A percentile compares a stretch with the other conserved stretches of the same genome.
Conservation (phyloP, 2,888 invertebrate species). For the Epinotia nisella region DNA sequence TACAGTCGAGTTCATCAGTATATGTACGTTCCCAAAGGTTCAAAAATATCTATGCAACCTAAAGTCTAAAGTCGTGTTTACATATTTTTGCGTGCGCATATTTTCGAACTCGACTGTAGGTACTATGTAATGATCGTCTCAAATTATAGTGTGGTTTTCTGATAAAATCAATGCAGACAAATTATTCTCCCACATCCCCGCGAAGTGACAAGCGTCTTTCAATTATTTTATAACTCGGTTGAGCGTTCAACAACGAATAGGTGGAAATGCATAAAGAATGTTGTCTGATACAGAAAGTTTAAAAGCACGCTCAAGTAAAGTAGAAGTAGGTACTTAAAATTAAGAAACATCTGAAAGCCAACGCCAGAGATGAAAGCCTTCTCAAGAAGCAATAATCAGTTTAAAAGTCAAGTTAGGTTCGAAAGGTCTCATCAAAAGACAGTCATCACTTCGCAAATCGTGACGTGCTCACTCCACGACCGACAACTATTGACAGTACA, state of each 20-base stretch:
- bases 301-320: not conserved
- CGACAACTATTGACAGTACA: slow-evolving; percentile 23
- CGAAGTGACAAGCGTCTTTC: slow-evolving; percentile 34
- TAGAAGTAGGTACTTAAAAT: not conserved
- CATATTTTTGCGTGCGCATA: too few species aligned
- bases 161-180: slow-evolving; percentile 6
- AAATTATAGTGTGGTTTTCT: not conserved
- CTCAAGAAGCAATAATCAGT: not conserved
- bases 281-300: not conserved
- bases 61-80: too few species aligned
- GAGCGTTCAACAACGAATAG: not conserved
- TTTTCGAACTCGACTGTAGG: too few species aligned
- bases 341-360: not conserved
- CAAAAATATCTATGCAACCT: too few species aligned
- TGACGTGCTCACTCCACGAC: slow-evolving; percentile 22
- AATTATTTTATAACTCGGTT: not conserved
- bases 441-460: slow-evolving; percentile 16
- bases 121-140: not conserved
- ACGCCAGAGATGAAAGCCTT: not conserved
- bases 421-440: slow-evolving; percentile 10
- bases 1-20: too few species aligned
- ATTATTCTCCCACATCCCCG: slow-evolving; percentile 4
- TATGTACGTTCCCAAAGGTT: too few species aligned
- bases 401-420: not conserved
- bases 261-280: not conserved